phyloP scores from a whole-genome alignment of 2,113 vertebrate genomes.

The human region GRCh38 chr6:127740001-127740500 shows the following conservation, averaged over 20 bases:
- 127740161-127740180: background rate
- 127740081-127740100: background rate
- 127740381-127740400: background rate
- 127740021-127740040: too few relatives aligned
- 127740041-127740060: background rate
- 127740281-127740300: background rate
- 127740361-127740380: background rate
- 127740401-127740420: constrained; percentile 18
- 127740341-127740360: background rate
- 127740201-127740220: background rate
- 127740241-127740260: background rate
- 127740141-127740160: background rate
- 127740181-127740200: background rate
- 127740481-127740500: background rate
- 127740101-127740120: background rate
- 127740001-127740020: background rate
- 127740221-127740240: constrained; percentile 16
- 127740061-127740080: background rate
- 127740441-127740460: background rate
- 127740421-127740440: constrained; percentile 29
- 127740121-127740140: background rate
- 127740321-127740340: background rate
- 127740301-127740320: background rate
- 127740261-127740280: background rate
- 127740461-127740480: constrained; percentile 12